A percentile compares a stretch with the other conserved stretches of the same genome.
These are phyloP conservation scores for Craniophora ligustri DNA, from an alignment of 2,888 invertebrate genomes.

Conservation along the genomic window DNA sequence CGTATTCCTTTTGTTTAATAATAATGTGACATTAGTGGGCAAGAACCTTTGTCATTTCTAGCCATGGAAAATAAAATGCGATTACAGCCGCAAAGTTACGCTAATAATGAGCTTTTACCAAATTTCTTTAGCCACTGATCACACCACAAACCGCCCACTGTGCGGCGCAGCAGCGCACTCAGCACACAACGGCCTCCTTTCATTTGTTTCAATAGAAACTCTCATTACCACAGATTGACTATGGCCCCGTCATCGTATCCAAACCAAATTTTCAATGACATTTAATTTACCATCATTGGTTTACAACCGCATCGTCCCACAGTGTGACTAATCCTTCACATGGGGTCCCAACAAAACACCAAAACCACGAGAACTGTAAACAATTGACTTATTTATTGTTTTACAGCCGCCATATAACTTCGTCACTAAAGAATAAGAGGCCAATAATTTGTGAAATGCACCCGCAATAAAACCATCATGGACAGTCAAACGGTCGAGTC, in stretches of 20 bases:
- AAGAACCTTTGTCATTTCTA: conserved; percentile 27
- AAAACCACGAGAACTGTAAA: conserved; percentile 78
- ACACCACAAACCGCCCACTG: conserved; percentile 67
- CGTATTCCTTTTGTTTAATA: conserved; percentile 35
- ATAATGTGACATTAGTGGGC: conserved; percentile 46
- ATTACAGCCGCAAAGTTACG: conserved; percentile 61
- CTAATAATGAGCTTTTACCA: conserved; percentile 67
- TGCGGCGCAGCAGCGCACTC: conserved; percentile 49
- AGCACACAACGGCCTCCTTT: conserved; percentile 41
- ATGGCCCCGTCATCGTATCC: conserved; percentile 66
- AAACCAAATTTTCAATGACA: conserved; percentile 68
- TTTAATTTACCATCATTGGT: conserved; percentile 75
- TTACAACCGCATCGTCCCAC: conserved; percentile 62
- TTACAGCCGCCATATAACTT: conserved; percentile 84
- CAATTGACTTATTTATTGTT: conserved; percentile 85
- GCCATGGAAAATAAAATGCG: conserved; percentile 51
- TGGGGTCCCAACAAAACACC: conserved; percentile 73
- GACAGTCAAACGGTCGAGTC: conserved; percentile 59
- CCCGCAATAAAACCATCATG: conserved; percentile 86
- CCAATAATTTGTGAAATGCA: conserved; percentile 79
- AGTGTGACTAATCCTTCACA: conserved; percentile 74
- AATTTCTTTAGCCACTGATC: conserved; percentile 61
- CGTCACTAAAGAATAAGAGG: conserved; percentile 73
- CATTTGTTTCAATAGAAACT: conserved; percentile 69
- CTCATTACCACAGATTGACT: conserved; percentile 65